A percentile compares a stretch with the other conserved stretches of the same genome.
These are phyloP conservation scores for Lagodon rhomboides DNA, from an alignment of 2,797 vertebrate species.

Conservation along the genomic window DNA sequence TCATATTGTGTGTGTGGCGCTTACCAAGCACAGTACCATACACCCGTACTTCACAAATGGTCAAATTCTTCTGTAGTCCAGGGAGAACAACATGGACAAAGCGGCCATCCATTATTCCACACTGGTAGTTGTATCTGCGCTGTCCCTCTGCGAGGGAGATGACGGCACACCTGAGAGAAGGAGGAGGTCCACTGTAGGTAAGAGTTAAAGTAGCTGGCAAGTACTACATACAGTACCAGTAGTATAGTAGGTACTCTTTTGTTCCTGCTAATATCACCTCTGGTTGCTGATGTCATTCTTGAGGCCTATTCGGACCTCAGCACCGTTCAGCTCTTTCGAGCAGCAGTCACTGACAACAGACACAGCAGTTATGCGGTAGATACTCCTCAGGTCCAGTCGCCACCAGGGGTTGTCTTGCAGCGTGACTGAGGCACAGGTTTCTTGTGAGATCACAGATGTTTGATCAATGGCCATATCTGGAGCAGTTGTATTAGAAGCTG, in stretches of 20 bases:
- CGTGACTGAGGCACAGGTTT: constrained; percentile 27
- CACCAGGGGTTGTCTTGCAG: constrained; percentile 33
- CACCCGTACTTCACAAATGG: constrained; percentile 43
- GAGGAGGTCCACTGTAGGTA: background rate
- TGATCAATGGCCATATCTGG: constrained; percentile 3
- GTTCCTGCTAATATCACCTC: constrained; percentile 12
- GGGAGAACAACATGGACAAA: constrained; percentile 26
- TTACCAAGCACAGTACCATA: constrained; percentile 35
- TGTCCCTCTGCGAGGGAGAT: background rate
- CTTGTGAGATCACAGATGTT: rapidly evolving
- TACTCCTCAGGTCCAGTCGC: constrained; percentile 38
- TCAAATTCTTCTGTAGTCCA: constrained; percentile 16
- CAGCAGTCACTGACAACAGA: constrained; percentile 24
- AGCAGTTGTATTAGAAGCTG: background rate
- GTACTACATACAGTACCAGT: background rate
- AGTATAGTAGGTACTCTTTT: background rate
- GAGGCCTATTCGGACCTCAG: constrained; percentile 34
- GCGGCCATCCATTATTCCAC: constrained; percentile 12
- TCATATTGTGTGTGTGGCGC: background rate
- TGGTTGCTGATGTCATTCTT: background rate
- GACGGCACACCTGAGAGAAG: constrained; percentile 37
- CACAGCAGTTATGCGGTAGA: constrained; percentile 30
- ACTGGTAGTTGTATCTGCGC: constrained; percentile 15
- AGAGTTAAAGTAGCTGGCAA: background rate
- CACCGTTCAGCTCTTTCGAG: constrained; percentile 14